These are phyloP conservation scores for Montipora foliosa DNA, from an alignment of 64 coral and sea anemone species.

Conservation along the genomic window DNA sequence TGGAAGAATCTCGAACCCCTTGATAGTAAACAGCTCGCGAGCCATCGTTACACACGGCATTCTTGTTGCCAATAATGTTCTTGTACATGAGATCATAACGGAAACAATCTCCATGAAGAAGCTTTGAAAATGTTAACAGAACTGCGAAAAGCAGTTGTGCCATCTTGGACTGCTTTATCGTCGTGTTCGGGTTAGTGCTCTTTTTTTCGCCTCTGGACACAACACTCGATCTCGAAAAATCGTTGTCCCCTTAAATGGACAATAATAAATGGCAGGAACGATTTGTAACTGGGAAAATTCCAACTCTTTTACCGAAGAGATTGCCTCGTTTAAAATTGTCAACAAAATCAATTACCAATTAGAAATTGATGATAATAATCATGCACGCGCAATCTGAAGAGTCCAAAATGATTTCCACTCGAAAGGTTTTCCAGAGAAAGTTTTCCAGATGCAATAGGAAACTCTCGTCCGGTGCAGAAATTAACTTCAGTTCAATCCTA, in stretches of 20 bases:
- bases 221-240: not conserved
- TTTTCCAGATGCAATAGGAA: no score
- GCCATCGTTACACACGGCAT: slow-evolving; percentile 22
- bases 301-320: not conserved
- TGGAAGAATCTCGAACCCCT: not conserved
- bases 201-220: not conserved
- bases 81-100: slow-evolving; percentile 10
- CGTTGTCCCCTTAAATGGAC: not conserved
- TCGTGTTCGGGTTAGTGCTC: not conserved
- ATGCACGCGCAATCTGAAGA: not conserved
- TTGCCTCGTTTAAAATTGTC: not conserved
- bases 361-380: not conserved
- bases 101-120: not conserved
- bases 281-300: not conserved
- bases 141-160: not conserved
- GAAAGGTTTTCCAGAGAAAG: no score
- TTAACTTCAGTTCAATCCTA: no score
- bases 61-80: not conserved
- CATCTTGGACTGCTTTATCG: not conserved
- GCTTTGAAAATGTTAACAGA: not conserved
- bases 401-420: not conserved
- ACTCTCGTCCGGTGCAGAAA: no score
- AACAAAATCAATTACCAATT: not conserved
- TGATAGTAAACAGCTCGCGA: not conserved
- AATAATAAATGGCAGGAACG: not conserved